Conservation (phyloP, 2,797 vertebrate genomes). For the Dallia pectoralis region DNA sequence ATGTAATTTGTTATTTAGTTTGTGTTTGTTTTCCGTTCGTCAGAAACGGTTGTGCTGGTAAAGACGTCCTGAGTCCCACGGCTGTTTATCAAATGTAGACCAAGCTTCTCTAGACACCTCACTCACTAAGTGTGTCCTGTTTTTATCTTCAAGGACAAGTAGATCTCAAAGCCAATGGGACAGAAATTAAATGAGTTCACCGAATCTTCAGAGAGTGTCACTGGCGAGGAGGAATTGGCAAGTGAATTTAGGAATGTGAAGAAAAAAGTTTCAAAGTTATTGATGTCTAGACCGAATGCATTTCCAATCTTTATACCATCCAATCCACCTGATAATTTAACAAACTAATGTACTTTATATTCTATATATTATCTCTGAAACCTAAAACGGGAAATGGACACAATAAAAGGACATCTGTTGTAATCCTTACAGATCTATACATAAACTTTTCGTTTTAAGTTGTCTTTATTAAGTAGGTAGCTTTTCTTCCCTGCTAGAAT, state of each 20-base stretch:
- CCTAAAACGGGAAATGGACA: too few relatives aligned
- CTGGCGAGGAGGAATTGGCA: constrained; percentile 46
- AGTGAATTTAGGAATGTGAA: constrained; percentile 13
- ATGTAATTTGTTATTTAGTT: constrained; percentile 1
- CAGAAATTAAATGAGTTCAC: constrained; percentile 50
- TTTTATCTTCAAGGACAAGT: constrained; percentile 65
- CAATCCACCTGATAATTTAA: too few relatives aligned
- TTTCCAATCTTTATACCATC: background rate
- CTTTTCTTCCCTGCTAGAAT: too few relatives aligned
- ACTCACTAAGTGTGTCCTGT: constrained; percentile 50
- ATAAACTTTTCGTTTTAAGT: too few relatives aligned
- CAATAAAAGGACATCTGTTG: too few relatives aligned
- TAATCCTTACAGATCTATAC: too few relatives aligned
- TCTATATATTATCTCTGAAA: too few relatives aligned
- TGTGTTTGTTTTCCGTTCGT: constrained; percentile 43
- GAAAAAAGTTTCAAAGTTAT: background rate
- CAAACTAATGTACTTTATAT: too few relatives aligned
- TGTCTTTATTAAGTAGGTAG: too few relatives aligned
- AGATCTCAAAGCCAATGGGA: constrained; percentile 45
- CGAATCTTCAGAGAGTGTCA: constrained; percentile 55
- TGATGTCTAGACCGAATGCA: background rate
- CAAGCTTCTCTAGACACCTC: constrained; percentile 52
- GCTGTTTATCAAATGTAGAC: constrained; percentile 66
- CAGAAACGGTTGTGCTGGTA: constrained; percentile 28
- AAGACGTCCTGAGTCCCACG: constrained; percentile 51